Conservation (phyloP, 2,888 invertebrate genomes). For the Pseudolycoriella hygida region DNA sequence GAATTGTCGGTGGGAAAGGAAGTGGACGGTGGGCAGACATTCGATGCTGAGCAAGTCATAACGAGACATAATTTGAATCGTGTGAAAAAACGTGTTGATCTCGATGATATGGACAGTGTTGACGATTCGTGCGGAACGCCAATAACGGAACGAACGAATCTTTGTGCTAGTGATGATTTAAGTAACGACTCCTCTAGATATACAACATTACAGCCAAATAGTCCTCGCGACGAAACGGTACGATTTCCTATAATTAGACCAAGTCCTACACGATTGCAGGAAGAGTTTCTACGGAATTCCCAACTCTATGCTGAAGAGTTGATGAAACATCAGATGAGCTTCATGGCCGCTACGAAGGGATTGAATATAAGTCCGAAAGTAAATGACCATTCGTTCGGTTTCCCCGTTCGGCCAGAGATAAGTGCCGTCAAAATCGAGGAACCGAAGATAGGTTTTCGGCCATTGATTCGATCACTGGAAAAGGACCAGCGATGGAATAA, state of each 20-base stretch:
- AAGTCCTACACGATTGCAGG: constrained; percentile 22
- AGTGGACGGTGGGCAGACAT: constrained; percentile 12
- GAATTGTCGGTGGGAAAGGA: constrained; percentile 70
- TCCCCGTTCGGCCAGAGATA: constrained; percentile 15
- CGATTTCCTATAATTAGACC: constrained; percentile 13
- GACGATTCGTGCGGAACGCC: background rate
- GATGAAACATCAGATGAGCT: constrained; percentile 29
- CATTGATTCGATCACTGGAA: constrained; percentile 10
- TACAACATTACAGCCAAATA: constrained; percentile 3
- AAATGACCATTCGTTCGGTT: constrained; percentile 5
- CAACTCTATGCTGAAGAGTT: constrained; percentile 29
- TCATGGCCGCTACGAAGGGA: constrained; percentile 27
- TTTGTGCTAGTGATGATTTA: constrained; percentile 5
- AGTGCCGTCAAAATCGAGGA: constrained; percentile 7
- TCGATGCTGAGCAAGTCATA: constrained; percentile 9
- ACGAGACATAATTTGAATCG: constrained; percentile 6
- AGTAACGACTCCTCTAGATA: constrained; percentile 3
- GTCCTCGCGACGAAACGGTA: constrained; percentile 4
- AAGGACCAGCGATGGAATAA: constrained; percentile 3
- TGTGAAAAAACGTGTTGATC: background rate
- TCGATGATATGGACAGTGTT: background rate
- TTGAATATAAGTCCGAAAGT: constrained; percentile 5
- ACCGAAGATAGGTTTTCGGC: constrained; percentile 12
- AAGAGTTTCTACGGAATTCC: constrained; percentile 27
- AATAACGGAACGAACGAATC: constrained; percentile 13